Evolutionary conservation across 2,113 vertebrate genomes (phyloP).

Genomic region (Tragulus kanchil): DNA sequence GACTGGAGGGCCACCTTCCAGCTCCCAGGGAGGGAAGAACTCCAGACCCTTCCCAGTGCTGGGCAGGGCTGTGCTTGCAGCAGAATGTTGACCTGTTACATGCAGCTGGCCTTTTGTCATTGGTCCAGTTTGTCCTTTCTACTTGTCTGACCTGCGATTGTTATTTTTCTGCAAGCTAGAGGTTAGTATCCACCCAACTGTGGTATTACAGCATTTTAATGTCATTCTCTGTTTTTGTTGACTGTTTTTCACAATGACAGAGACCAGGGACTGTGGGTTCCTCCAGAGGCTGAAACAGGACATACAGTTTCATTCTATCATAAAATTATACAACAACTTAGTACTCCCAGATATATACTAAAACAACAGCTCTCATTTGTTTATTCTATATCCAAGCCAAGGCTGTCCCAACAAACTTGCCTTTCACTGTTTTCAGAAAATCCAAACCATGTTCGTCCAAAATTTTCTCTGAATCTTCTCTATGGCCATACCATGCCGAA

Average conservation of each 20-base stretch:
- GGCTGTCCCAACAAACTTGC: background rate
- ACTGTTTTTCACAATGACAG: background rate
- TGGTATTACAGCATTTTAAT: background rate
- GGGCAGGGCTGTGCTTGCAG: fast-evolving
- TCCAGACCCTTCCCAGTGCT: background rate
- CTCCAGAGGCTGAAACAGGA: background rate
- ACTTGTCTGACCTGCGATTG: background rate
- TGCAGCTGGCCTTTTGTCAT: background rate
- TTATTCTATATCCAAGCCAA: background rate
- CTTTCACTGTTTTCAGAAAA: slow-evolving; percentile 1
- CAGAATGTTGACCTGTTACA: background rate
- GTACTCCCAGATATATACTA: background rate
- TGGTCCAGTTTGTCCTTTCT: background rate
- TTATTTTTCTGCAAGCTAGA: background rate
- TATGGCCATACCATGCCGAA: too few relatives aligned
- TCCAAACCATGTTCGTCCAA: background rate
- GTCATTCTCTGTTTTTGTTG: background rate
- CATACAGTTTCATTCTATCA: background rate
- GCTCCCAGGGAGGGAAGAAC: background rate
- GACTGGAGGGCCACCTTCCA: background rate
- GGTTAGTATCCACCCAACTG: background rate
- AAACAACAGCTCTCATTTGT: background rate
- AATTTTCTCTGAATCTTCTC: background rate
- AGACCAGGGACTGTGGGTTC: background rate
- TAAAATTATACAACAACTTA: background rate